A percentile compares a stretch with the other conserved stretches of the same genome.
Conservation (phyloP, 2,113 vertebrate species). For the Microtus montanus region DNA sequence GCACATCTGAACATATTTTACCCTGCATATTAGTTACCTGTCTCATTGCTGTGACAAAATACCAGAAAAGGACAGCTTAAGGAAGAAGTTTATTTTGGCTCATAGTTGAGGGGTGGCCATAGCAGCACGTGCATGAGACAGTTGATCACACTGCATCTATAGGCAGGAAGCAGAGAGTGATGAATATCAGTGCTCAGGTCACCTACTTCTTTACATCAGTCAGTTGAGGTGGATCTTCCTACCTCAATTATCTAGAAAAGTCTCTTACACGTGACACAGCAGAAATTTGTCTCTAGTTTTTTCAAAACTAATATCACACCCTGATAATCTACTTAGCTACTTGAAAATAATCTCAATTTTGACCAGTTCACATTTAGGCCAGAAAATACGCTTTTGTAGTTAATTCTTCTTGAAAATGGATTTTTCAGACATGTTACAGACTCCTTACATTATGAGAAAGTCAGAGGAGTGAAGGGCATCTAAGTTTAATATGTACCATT, state of each 20-base stretch:
- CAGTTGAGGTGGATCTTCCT: not conserved
- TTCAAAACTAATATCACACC: not conserved
- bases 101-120: not conserved
- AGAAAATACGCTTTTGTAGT: slow-evolving; percentile 45
- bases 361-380: slow-evolving; percentile 11
- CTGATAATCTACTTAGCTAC: slow-evolving; percentile 24
- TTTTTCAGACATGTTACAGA: not conserved
- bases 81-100: not conserved
- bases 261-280: not conserved
- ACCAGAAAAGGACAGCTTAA: not conserved
- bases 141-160: not conserved
- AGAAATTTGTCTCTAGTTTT: not conserved
- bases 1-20: slow-evolving; percentile 21
- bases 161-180: not conserved
- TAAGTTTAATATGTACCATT: not conserved
- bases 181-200: not conserved
- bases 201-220: not conserved
- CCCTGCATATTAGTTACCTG: not conserved
- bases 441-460: slow-evolving; percentile 22
- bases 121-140: not conserved
- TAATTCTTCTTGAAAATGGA: slow-evolving; percentile 4
- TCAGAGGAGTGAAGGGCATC: not conserved
- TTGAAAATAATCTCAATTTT: slow-evolving; percentile 2
- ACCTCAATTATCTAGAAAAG: not conserved
- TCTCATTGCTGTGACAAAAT: not conserved